Conservation (phyloP, 2,113 vertebrate species). For the Uria lomvia region DNA sequence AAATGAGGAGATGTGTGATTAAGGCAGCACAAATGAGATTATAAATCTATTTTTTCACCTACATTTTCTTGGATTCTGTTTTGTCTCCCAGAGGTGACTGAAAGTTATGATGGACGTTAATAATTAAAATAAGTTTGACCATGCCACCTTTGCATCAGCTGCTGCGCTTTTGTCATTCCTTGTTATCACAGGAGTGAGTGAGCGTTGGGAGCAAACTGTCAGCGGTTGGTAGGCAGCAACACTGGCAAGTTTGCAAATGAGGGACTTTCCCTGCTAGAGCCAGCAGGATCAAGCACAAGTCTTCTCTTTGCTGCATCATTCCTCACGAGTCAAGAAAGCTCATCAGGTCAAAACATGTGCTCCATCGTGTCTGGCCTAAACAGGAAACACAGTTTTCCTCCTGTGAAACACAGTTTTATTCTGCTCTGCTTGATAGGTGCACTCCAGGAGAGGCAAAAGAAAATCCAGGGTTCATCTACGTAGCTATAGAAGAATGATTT, state of each 20-base stretch:
- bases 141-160: not conserved
- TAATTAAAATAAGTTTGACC: not conserved
- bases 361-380: not conserved
- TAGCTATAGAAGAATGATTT: not conserved
- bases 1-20: not conserved
- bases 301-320: not conserved
- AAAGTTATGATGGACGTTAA: not conserved
- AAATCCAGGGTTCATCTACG: not conserved
- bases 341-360: not conserved
- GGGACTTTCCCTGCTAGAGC: not conserved
- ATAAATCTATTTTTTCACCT: not conserved
- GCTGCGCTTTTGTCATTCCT: not conserved
- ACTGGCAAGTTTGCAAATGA: conserved; percentile 3
- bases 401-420: not conserved
- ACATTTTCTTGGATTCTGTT: not conserved
- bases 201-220: not conserved
- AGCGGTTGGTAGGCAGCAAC: not conserved
- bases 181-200: not conserved
- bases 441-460: not conserved
- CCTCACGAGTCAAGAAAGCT: not conserved
- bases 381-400: not conserved
- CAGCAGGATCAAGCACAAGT: not conserved
- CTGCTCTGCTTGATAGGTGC: not conserved
- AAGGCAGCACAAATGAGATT: not conserved
- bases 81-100: not conserved